Conservation (phyloP, 2,113 vertebrate genomes). For the Chauna torquata region DNA sequence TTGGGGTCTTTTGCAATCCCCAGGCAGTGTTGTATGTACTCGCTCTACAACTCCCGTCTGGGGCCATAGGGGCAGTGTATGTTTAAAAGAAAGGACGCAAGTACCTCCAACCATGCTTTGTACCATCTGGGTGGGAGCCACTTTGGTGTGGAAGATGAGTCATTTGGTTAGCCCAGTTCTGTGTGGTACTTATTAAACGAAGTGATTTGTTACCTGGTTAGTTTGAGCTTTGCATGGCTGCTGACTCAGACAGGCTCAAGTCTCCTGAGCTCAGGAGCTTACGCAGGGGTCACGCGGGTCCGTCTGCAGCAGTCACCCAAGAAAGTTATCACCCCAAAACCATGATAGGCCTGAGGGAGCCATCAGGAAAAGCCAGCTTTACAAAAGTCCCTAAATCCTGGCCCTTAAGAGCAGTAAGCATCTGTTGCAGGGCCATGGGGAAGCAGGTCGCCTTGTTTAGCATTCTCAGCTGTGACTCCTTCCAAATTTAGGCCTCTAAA, state of each 20-base stretch:
- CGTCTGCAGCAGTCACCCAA: background rate
- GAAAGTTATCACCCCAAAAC: background rate
- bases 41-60: background rate
- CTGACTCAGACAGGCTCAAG: background rate
- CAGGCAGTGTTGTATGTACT: rapidly evolving
- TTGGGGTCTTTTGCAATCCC: background rate
- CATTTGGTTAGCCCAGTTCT: background rate
- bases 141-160: background rate
- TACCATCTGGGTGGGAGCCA: background rate
- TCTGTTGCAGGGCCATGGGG: rapidly evolving
- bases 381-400: background rate
- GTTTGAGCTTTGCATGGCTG: background rate
- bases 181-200: background rate
- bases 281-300: background rate
- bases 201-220: background rate
- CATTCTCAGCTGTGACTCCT: constrained; percentile 41
- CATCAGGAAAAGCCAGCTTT: background rate
- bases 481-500: constrained; percentile 39
- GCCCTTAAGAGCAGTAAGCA: rapidly evolving
- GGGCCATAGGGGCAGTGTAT: background rate
- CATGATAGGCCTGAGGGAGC: background rate
- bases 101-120: background rate
- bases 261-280: background rate
- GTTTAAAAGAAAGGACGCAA: background rate
- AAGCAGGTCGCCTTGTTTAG: background rate